Conservation (phyloP, 2,888 invertebrate genomes). For the Watsonalla binaria region DNA sequence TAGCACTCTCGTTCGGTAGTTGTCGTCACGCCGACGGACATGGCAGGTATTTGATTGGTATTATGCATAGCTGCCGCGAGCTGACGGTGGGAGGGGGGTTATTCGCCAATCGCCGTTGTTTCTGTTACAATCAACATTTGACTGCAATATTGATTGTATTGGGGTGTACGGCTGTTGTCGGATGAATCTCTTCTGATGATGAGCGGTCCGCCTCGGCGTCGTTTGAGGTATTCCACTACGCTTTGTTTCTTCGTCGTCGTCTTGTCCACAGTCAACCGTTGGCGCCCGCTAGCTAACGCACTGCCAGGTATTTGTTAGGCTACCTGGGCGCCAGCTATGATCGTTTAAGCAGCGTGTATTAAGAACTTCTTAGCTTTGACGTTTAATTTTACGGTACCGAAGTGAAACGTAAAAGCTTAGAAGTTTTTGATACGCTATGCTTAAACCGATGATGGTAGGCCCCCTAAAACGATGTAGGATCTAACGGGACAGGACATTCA, state of each 20-base stretch:
- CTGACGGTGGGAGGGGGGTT: conserved; percentile 34
- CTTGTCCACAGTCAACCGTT: conserved; percentile 39
- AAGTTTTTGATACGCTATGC: too few relatives aligned
- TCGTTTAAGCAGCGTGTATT: too few relatives aligned
- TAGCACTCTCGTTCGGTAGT: conserved; percentile 70
- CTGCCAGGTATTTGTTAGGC: conserved; percentile 73
- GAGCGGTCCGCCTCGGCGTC: conserved; percentile 54
- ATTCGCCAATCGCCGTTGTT: conserved; percentile 35
- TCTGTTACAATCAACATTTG: conserved; percentile 14
- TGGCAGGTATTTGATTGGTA: conserved; percentile 78
- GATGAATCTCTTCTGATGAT: conserved; percentile 32
- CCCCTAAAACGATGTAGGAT: conserved; percentile 17
- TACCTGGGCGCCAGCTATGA: conserved; percentile 6
- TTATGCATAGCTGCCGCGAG: conserved; percentile 63
- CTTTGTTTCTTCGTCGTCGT: conserved; percentile 53
- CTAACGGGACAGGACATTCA: neutral
- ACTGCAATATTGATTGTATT: conserved; percentile 10
- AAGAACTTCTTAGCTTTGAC: too few relatives aligned
- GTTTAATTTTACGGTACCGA: too few relatives aligned
- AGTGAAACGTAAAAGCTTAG: too few relatives aligned
- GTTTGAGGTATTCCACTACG: conserved; percentile 66
- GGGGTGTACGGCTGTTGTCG: conserved; percentile 34
- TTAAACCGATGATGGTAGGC: conserved; percentile 45
- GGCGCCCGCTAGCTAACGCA: conserved; percentile 43
- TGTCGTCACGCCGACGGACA: conserved; percentile 76